A percentile compares a stretch with the other conserved stretches of the same genome.
These are phyloP conservation scores for Lasioglossum zephyrum DNA, from an alignment of 2,888 invertebrate genomes.

Conservation along the genomic window DNA sequence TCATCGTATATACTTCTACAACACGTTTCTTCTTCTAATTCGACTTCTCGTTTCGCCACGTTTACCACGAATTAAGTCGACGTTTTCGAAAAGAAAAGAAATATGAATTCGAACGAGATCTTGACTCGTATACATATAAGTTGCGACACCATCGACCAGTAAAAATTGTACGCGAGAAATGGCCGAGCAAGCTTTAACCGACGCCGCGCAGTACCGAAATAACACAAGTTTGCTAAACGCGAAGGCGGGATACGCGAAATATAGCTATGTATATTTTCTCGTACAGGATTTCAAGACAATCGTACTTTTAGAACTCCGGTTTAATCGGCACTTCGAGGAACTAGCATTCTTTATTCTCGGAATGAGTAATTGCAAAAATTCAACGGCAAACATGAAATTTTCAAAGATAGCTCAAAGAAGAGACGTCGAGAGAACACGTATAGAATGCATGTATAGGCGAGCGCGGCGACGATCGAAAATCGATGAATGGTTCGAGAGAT, in stretches of 20 bases:
- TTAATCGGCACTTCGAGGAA: neutral
- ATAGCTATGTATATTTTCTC: constrained; percentile 44
- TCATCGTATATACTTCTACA: neutral
- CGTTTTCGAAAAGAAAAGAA: neutral
- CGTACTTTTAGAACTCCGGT: constrained; percentile 13
- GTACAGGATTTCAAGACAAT: constrained; percentile 25
- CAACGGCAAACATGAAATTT: neutral
- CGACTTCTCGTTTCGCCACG: too few relatives aligned
- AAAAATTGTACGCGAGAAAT: constrained; percentile 28
- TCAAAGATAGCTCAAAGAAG: neutral
- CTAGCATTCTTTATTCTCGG: neutral
- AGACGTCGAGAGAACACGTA: neutral
- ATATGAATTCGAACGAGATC: neutral
- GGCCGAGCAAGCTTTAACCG: constrained; percentile 21
- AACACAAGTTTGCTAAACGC: constrained; percentile 58
- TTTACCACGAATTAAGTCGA: neutral
- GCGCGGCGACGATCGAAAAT: neutral
- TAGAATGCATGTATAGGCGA: neutral
- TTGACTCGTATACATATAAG: neutral
- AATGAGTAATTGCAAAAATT: neutral
- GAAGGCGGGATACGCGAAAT: constrained; percentile 53
- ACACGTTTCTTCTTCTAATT: neutral
- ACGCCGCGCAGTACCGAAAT: constrained; percentile 53
- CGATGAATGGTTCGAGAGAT: neutral
- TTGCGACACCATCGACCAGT: constrained; percentile 17